Base-by-base conservation (phyloP, 1,140 invertebrate species). In the Leguminivora glycinivorella region DNA sequence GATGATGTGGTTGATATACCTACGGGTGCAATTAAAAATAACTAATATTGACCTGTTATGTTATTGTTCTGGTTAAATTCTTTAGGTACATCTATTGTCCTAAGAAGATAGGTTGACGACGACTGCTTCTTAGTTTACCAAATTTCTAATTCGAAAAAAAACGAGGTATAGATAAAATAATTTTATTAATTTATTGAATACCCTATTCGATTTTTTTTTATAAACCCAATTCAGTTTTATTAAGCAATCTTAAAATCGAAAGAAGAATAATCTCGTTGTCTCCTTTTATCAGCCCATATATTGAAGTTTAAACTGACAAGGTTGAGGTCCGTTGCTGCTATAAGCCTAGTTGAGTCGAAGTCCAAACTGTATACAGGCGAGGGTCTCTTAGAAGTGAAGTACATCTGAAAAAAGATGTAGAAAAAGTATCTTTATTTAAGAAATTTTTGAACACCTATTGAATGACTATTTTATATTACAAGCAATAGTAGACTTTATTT, bases 351-450 rank as follows among this genome's bases (percentile, higher is more conserved):
- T 3, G 84, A 78, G 74, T 87, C 87, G 31, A 91, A 91, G 47
- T 88, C 84, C 31, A 91, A 75, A 71, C 87, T 82, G 43, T 91
- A 91, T n/a, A 91, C 74, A 14, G 87, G 87, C 19, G 87, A 89
- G 1, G 76, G 52, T 31, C 75, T 83, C 69, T 80, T 83, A 70
- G 89, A 87, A 3, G 87, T 88, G 58, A 88, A 91, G 70, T 84
- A 89, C 72, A 89, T 82, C 89, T 91, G 80, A 69, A 85, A 87
- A 40, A 19, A 69, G 56, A 26, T 24, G 58, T 66, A 52, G 25
- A 40, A 60, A 29, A 22, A 2, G 14, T 38, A n/a, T n/a, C n/a
- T 38, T 14, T 38, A 38, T 63, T 63, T 68, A 56, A 56, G 38
- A 34, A 66, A 25, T n/a, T n/a, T 68, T 5, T 52, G 0, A 25